A percentile compares a stretch with the other conserved stretches of the same genome.
Evolutionary conservation across 2,113 vertebrate species (phyloP).

Genomic region (Poeciliopsis prolifica): DNA sequence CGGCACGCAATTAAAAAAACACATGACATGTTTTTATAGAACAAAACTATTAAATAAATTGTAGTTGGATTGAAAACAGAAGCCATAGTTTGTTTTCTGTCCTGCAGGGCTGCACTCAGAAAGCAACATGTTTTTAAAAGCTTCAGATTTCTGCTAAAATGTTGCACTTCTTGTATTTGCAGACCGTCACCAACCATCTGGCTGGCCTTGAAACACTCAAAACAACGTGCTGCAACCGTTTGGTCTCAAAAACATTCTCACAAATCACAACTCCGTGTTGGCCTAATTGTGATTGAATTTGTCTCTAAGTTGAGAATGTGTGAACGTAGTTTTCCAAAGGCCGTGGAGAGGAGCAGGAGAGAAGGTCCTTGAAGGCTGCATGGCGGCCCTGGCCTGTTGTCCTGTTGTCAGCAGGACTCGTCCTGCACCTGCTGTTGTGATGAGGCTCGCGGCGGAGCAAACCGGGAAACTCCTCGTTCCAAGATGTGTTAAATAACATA

Average conservation of each 20-base stretch:
- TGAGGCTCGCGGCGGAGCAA: slow-evolving; percentile 4
- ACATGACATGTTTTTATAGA: no score
- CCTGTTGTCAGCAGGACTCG: slow-evolving; percentile 53
- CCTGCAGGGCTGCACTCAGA: background rate
- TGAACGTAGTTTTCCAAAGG: no score
- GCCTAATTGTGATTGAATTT: no score
- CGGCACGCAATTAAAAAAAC: no score
- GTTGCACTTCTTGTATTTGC: slow-evolving; percentile 34
- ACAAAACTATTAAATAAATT: no score
- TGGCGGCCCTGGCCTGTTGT: slow-evolving; percentile 37
- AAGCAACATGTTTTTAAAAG: slow-evolving; percentile 8
- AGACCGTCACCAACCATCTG: slow-evolving; percentile 48
- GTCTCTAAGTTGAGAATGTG: no score
- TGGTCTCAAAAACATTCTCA: slow-evolving; percentile 37
- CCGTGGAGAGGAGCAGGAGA: no score
- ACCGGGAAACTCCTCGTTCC: slow-evolving; percentile 31
- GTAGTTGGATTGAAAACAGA: no score
- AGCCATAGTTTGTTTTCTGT: background rate
- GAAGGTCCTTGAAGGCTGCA: slow-evolving; percentile 24
- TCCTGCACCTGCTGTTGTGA: slow-evolving; percentile 66
- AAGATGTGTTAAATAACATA: slow-evolving; percentile 25
- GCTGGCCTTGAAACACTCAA: slow-evolving; percentile 62
- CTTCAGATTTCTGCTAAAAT: slow-evolving; percentile 40
- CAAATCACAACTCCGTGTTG: slow-evolving; percentile 38
- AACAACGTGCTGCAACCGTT: slow-evolving; percentile 61